These are phyloP conservation scores for Hermaeophaga mercurialis DNA, from an alignment of 2,888 invertebrate genomes.

Conservation along the genomic window DNA sequence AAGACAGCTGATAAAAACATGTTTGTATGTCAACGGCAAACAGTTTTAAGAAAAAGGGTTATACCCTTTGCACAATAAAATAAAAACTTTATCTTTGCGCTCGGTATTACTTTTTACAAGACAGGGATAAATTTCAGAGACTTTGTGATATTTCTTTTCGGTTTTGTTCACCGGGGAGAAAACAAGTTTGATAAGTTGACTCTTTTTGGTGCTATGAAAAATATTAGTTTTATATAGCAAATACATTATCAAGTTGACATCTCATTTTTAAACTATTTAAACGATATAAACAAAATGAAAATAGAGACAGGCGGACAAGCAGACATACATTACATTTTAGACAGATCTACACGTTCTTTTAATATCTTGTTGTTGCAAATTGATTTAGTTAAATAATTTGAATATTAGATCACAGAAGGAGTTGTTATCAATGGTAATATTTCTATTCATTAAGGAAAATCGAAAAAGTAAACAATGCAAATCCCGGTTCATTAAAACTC, in stretches of 20 bases:
- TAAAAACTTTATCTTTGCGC: slow-evolving; percentile 26
- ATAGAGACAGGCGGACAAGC: too few relatives aligned
- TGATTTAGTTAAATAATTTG: background rate
- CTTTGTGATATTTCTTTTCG: slow-evolving; percentile 1
- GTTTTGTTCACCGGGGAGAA: background rate
- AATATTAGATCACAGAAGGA: background rate
- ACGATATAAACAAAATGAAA: too few relatives aligned
- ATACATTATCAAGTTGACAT: too few relatives aligned
- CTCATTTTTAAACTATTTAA: too few relatives aligned
- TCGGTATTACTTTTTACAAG: slow-evolving; percentile 22
- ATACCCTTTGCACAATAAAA: slow-evolving; percentile 17
- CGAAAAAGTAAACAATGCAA: slow-evolving; percentile 31
- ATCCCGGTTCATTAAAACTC: slow-evolving; percentile 19
- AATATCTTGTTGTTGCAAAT: too few relatives aligned
- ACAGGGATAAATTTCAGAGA: slow-evolving; percentile 18
- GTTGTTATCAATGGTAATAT: background rate
- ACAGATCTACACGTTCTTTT: too few relatives aligned
- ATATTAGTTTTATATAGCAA: slow-evolving; percentile 2
- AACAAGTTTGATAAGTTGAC: slow-evolving; percentile 14
- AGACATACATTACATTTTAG: too few relatives aligned
- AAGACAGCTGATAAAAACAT: slow-evolving; percentile 18
- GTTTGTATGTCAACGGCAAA: slow-evolving; percentile 19
- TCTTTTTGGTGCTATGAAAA: slow-evolving; percentile 9
- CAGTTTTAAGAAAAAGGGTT: slow-evolving; percentile 14
- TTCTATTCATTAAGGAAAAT: slow-evolving; percentile 3